These are phyloP conservation scores for Alloplasta piceator DNA, from an alignment of 2,888 invertebrate species.

Conservation along the genomic window DNA sequence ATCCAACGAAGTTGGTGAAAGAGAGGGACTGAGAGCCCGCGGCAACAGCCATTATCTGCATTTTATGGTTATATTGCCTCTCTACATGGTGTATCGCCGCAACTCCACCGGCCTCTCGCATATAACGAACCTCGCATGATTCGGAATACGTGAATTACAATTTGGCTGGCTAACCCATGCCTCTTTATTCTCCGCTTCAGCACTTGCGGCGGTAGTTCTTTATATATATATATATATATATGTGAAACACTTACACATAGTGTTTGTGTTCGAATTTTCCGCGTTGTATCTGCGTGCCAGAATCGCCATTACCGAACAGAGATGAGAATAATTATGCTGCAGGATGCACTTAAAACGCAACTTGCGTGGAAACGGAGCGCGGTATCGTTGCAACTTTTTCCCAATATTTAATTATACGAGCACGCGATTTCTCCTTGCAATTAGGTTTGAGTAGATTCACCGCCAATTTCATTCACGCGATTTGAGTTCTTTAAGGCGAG, in stretches of 20 bases:
- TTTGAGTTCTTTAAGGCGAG: not conserved
- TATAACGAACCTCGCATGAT: conserved; percentile 75
- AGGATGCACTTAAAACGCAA: conserved; percentile 49
- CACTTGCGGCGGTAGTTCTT: conserved; percentile 1
- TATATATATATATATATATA: conserved; percentile 12
- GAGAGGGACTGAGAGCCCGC: conserved; percentile 67
- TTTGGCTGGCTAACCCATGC: conserved; percentile 73
- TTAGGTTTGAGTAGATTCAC: not conserved
- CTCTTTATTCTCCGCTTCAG: conserved; percentile 52
- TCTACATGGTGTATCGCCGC: conserved; percentile 65
- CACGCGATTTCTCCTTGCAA: conserved; percentile 60
- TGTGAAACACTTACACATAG: not conserved
- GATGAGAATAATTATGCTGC: conserved; percentile 41
- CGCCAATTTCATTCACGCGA: conserved; percentile 52
- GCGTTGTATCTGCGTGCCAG: conserved; percentile 7
- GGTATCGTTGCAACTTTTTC: conserved; percentile 45
- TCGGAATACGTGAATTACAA: conserved; percentile 77
- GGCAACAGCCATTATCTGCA: conserved; percentile 81
- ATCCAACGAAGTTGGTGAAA: conserved; percentile 23
- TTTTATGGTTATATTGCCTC: conserved; percentile 83
- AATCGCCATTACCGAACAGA: conserved; percentile 25
- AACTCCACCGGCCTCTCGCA: conserved; percentile 70
- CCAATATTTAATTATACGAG: conserved; percentile 32
- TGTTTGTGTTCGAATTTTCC: not conserved
- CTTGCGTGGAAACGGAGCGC: conserved; percentile 13